These are phyloP conservation scores for Bombylius discolor DNA, from an alignment of 2,888 invertebrate species.

Conservation along the genomic window DNA sequence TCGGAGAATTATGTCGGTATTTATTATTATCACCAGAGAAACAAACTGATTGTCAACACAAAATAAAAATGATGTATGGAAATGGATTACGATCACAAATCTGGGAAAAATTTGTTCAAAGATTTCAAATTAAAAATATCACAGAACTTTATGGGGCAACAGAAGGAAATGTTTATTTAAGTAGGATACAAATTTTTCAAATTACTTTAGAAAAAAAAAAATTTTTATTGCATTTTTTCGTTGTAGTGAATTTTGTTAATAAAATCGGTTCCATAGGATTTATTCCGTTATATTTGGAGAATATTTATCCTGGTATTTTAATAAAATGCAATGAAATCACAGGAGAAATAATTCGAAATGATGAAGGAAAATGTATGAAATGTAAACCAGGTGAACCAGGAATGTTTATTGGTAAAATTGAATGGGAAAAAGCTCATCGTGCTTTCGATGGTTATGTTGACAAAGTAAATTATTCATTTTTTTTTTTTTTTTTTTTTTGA, in stretches of 20 bases:
- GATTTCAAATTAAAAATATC: constrained; percentile 60
- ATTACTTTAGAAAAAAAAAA: background rate
- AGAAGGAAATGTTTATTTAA: constrained; percentile 89
- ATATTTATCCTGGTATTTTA: constrained; percentile 52
- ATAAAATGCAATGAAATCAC: constrained; percentile 51
- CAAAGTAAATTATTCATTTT: constrained; percentile 31
- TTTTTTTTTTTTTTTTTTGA: too few species aligned
- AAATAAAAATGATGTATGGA: constrained; percentile 75
- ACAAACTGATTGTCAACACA: constrained; percentile 51
- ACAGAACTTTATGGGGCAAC: constrained; percentile 95
- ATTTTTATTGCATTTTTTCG: background rate
- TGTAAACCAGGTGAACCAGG: constrained; percentile 79
- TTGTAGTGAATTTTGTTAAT: constrained; percentile 76
- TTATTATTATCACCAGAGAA: constrained; percentile 56
- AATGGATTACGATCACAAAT: constrained; percentile 90
- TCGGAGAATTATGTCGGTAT: constrained; percentile 83
- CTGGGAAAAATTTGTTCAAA: constrained; percentile 77
- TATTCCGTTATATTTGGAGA: constrained; percentile 49
- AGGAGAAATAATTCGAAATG: constrained; percentile 59
- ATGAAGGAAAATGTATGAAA: constrained; percentile 60
- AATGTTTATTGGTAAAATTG: constrained; percentile 63
- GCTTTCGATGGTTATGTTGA: constrained; percentile 54
- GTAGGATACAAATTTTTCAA: constrained; percentile 12
- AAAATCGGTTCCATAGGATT: constrained; percentile 87
- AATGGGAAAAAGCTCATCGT: constrained; percentile 41